Conservation (phyloP, 2,888 invertebrate genomes). For the Orthosia gracilis region DNA sequence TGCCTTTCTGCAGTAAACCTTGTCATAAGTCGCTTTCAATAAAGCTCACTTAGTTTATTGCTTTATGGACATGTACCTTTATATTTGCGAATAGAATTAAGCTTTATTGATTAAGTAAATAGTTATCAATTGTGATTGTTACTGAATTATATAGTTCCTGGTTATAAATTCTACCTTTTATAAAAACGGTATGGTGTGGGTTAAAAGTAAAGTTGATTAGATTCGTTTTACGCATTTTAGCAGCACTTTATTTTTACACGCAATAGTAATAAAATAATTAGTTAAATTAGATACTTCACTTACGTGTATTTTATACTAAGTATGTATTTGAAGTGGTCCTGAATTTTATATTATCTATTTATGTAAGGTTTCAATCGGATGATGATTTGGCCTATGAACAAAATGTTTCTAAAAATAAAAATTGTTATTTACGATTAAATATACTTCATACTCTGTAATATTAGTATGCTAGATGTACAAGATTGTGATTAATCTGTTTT, state of each 20-base stretch:
- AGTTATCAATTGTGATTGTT: conserved; percentile 44
- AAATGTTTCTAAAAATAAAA: conserved; percentile 24
- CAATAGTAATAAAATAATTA: conserved; percentile 20
- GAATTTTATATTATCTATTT: conserved; percentile 29
- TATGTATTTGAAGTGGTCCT: conserved; percentile 24
- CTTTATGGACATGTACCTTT: conserved; percentile 20
- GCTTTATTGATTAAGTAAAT: conserved; percentile 19
- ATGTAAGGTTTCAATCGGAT: conserved; percentile 24
- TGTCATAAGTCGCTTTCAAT: not conserved
- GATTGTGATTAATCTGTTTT: conserved; percentile 23
- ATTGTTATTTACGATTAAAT: conserved; percentile 46
- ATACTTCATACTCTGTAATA: conserved; percentile 30
- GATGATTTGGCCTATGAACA: conserved; percentile 52
- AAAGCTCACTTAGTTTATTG: not conserved
- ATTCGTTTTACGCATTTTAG: conserved; percentile 37
- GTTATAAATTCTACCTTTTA: conserved; percentile 39
- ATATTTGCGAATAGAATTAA: conserved; percentile 28
- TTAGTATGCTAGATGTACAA: conserved; percentile 52
- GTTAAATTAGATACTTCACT: conserved; percentile 14
- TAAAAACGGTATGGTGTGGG: conserved; percentile 12
- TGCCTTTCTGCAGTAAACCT: not conserved
- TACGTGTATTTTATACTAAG: conserved; percentile 26
- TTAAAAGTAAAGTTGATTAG: conserved; percentile 16
- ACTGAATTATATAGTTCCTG: conserved; percentile 60
- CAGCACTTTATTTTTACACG: conserved; percentile 45